Base-by-base conservation (phyloP, 2,113 vertebrate genomes). In the Ictalurus punctatus region DNA sequence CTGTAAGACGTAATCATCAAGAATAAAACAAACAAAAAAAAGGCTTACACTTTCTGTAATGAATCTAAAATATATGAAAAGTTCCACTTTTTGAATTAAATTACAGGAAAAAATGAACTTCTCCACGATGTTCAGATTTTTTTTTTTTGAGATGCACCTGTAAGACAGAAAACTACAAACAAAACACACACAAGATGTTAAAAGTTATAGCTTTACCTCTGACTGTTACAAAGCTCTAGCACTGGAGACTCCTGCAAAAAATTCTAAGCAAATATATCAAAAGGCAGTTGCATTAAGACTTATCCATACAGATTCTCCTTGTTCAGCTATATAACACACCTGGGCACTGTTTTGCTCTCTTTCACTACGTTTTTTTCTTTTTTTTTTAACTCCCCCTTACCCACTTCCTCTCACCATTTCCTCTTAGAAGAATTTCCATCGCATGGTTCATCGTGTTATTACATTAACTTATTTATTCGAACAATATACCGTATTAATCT, bases 331-430 rank as follows among this genome's bases (percentile, higher is more conserved):
- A 7, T 58, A 81, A 81, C 52, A 9, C 78, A 81, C 52, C 76
- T 14, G 21, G 19, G 40, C 23, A 27, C 40, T 78, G 21, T 52
- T 27, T 79, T 52, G 14, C 48, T n/a, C 6, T 27, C 0, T 79
- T 48, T 79, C 6, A n/a, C 2, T 79, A n/a, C 1, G 0, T 5
- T 3, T 56, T 56, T 56, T 17, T 44, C n/a, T 44, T 44, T 44
- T 44, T 44, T 44, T 44, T 44, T 44, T 44, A 3, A 30, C 12
- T 14, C 74, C 4, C 37, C 19, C 21, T 25, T 76, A 78, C 78
- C 78, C 27, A 81, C 78, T 79, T 79, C 76, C 76, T 79, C 76
- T 79, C 25, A 27, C 13, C 23, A 54, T 79, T 79, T 79, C 76
- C 52, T 7, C 16, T 81, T 56, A 30, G 14, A n/a, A 16, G 52